Evolutionary conservation across 1,140 invertebrate genomes (phyloP).

Genomic region (Temnothorax nylanderi): DNA sequence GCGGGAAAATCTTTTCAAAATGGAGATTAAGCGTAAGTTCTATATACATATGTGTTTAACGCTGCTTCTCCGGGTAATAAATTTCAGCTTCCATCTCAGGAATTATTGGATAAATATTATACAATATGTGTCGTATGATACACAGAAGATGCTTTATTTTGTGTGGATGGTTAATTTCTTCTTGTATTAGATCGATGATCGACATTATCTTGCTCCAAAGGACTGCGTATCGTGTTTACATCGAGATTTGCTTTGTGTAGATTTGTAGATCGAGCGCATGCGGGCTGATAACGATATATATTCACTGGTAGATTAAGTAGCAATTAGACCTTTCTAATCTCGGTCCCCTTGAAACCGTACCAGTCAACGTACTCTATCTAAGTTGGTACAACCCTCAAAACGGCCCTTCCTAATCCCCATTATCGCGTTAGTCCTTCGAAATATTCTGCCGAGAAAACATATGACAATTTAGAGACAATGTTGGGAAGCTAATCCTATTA

Average conservation of each 20-base stretch:
- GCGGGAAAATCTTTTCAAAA: slow-evolving; percentile 13
- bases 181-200: background rate
- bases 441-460: slow-evolving; percentile 54
- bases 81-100: background rate
- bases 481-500: slow-evolving; percentile 64
- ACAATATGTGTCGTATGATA: background rate
- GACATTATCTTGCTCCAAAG: background rate
- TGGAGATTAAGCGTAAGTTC: slow-evolving; percentile 5
- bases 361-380: slow-evolving; percentile 34
- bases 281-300: slow-evolving; percentile 33
- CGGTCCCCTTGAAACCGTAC: slow-evolving; percentile 27
- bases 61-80: background rate
- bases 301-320: slow-evolving; percentile 2
- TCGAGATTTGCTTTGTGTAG: background rate
- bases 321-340: slow-evolving; percentile 69
- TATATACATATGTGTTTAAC: background rate
- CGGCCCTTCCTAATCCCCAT: slow-evolving; percentile 61
- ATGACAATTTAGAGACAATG: slow-evolving; percentile 59
- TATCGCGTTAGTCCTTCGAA: slow-evolving; percentile 59
- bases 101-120: background rate
- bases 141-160: background rate
- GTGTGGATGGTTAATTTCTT: background rate
- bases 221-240: background rate
- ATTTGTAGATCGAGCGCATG: background rate
- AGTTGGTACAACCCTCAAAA: slow-evolving; percentile 55